Evolutionary conservation across 2,888 invertebrate genomes (phyloP).

Genomic region (Clusia tigrina): DNA sequence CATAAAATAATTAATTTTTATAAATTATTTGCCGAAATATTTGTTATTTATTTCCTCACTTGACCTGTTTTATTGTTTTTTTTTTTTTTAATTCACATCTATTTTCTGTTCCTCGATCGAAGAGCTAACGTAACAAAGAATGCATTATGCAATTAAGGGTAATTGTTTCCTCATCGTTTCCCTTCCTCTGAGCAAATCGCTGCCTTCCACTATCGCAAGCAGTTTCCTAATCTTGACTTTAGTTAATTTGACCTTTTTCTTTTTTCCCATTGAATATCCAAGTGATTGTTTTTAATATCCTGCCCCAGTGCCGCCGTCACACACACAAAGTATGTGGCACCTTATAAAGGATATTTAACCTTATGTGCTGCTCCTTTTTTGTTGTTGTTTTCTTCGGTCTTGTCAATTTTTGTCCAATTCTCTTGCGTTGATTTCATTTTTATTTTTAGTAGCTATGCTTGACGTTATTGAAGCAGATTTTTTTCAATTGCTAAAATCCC

Average conservation of each 20-base stretch:
- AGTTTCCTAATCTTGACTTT: too few species aligned
- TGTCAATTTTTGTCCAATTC: slow-evolving; percentile 46
- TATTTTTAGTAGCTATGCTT: slow-evolving; percentile 50
- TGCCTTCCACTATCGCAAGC: slow-evolving; percentile 16
- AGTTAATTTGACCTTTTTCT: neutral
- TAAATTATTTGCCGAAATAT: too few species aligned
- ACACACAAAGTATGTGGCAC: too few species aligned
- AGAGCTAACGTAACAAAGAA: too few species aligned
- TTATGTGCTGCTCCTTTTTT: slow-evolving; percentile 37
- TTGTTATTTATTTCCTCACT: too few species aligned
- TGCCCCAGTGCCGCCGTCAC: neutral
- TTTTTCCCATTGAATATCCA: neutral
- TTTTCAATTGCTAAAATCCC: neutral
- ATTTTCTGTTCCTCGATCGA: too few species aligned
- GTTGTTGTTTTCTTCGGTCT: neutral
- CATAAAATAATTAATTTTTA: too few species aligned
- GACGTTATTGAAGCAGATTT: slow-evolving; percentile 37
- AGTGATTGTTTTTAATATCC: neutral
- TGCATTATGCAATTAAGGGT: too few species aligned
- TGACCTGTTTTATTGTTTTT: too few species aligned
- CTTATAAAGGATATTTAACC: slow-evolving; percentile 56
- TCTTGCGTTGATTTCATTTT: slow-evolving; percentile 50
- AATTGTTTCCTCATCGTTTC: too few species aligned
- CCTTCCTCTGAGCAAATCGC: too few species aligned
- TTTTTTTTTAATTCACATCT: too few species aligned